phyloP scores from a whole-genome alignment of 1,140 invertebrate species.

The Caerostris extrusa region DNA sequence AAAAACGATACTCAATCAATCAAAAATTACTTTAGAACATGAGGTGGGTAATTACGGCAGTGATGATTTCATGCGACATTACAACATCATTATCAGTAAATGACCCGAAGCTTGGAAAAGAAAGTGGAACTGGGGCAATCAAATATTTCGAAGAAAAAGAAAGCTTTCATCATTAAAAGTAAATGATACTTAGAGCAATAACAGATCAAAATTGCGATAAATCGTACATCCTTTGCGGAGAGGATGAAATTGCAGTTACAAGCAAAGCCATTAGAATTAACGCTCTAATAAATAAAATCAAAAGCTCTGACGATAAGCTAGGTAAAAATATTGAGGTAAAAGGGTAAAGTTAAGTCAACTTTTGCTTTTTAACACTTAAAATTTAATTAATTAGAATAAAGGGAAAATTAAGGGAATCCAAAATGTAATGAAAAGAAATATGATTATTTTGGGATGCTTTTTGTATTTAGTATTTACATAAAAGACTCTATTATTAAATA shows the following conservation, averaged over 20 bases:
- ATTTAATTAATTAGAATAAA: no score
- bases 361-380: no score
- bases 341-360: not conserved
- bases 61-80: constrained; percentile 42
- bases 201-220: constrained; percentile 23
- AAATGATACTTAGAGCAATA: constrained; percentile 49
- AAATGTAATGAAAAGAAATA: no score
- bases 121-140: not conserved
- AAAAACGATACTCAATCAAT: constrained; percentile 35
- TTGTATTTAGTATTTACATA: no score
- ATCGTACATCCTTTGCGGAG: not conserved
- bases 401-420: no score
- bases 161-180: constrained; percentile 37
- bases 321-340: not conserved
- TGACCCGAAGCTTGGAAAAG: constrained; percentile 12
- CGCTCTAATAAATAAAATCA: not conserved
- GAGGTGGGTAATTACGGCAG: constrained; percentile 44
- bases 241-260: not conserved
- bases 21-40: constrained; percentile 33
- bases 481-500: no score
- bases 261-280: not conserved
- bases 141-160: constrained; percentile 11
- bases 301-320: not conserved
- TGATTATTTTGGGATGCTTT: no score
- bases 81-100: constrained; percentile 51